Evolutionary conservation across 2,888 invertebrate genomes (phyloP), one percentile per base, ranked within the genome.

Genomic region (Halocaridina rubra): DNA sequence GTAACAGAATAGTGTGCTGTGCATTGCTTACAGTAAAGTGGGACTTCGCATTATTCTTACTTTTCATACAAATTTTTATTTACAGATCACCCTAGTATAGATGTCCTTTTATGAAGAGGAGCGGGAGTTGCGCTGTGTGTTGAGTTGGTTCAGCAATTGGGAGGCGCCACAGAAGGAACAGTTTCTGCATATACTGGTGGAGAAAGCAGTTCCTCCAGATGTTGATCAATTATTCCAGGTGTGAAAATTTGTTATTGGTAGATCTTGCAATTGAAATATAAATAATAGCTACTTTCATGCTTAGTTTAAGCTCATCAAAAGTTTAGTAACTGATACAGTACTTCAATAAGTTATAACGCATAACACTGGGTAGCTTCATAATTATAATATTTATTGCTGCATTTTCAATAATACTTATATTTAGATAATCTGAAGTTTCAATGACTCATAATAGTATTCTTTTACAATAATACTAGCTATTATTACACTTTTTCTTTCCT

Each of bases 91-190:
- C 46, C 46, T 71, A 78, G 78, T 64, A 84, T 84, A 84, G 77
- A 84, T 84, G 82, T 84, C 82, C 72, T 46, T 84, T 39, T 77
- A 72, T 84, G 72, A 77, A 78, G 78, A 84, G 82, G 80, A 86
- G 24, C 76, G 71, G 57, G 86, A 86, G 71, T 61, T 86, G 33
- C 75, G 69, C 46, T 86, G 86, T 64, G 82, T 86, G 39, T 76
- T 86, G 80, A 82, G 75, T 76, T 86, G 86, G 86, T 86, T 86
- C 61, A 46, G 81, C 30, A 79, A 80, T 39, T 86, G 86, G 86
- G 80, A 79, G 39, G 75, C 72, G 13, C 78, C 59, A 33, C 86
- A 86, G 79, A 86, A 78, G 61, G 82, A 86, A 13, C 82, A 80
- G 39, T 86, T 86, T 76, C 82, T 86, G 22, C 67, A 53, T 76